Evolutionary conservation across 2,888 invertebrate species (phyloP).

Genomic region (Ormyrus labotus): DNA sequence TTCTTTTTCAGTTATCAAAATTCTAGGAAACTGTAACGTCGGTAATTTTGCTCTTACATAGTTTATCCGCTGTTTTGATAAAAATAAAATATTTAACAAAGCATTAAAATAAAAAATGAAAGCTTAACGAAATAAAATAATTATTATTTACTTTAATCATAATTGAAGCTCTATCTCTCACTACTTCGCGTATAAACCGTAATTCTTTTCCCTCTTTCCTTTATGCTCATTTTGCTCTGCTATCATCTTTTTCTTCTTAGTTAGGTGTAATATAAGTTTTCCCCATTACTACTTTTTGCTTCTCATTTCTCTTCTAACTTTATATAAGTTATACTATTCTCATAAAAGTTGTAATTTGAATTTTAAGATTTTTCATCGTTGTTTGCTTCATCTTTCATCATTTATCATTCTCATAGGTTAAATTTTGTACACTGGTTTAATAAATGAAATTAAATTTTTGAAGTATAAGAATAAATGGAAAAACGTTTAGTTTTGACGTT

Average conservation of each 20-base stretch:
- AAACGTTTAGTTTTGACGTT: no score
- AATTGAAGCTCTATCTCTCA: constrained; percentile 14
- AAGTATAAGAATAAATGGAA: no score
- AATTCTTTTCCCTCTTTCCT: constrained; percentile 31
- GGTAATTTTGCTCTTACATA: no score
- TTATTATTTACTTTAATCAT: neutral
- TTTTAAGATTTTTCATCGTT: neutral
- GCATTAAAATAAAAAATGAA: no score
- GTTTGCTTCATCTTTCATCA: neutral
- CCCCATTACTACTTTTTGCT: neutral
- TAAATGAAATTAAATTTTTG: no score
- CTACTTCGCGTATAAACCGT: constrained; percentile 20
- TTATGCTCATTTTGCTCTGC: constrained; percentile 25
- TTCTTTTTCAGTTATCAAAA: neutral
- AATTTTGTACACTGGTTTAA: neutral
- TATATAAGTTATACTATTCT: neutral
- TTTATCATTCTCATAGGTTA: neutral
- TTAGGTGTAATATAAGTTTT: neutral
- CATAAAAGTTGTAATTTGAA: constrained; percentile 3
- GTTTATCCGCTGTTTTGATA: no score
- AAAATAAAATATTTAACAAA: no score
- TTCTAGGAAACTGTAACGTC: no score
- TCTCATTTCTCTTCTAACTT: neutral
- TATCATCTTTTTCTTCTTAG: constrained; percentile 33
- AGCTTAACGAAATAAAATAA: no score